Evolutionary conservation across 92 coral and sea anemone genomes (phyloP).

Genomic region (Plumapathes pennacea): DNA sequence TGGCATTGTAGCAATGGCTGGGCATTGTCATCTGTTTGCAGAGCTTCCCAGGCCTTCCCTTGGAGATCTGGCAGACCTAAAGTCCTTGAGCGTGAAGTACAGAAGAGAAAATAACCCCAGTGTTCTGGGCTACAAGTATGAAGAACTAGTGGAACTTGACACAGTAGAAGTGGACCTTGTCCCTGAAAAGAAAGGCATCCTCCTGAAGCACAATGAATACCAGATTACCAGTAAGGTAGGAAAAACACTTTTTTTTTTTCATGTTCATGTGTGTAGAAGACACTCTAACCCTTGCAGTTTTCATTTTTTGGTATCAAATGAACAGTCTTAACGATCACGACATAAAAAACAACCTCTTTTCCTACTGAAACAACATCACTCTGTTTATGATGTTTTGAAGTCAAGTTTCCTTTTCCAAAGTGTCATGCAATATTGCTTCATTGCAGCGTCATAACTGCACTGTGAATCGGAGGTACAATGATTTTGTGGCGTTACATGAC

Average conservation of each 20-base stretch:
- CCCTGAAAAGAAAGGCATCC: slow-evolving; percentile 95
- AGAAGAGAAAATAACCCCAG: slow-evolving; percentile 87
- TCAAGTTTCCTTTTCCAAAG: no score
- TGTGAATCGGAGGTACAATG: slow-evolving; percentile 91
- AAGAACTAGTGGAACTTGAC: slow-evolving; percentile 78
- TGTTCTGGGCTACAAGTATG: slow-evolving; percentile 81
- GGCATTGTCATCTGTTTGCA: no score
- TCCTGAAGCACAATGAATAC: slow-evolving; percentile 95
- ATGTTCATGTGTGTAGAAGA: no score
- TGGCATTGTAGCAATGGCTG: no score
- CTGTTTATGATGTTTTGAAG: no score
- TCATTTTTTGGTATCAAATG: no score
- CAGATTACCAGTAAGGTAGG: slow-evolving; percentile 87
- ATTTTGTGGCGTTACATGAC: slow-evolving; percentile 98
- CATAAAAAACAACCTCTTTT: no score
- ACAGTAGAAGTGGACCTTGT: slow-evolving; percentile 82
- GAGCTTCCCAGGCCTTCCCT: slow-evolving; percentile 94
- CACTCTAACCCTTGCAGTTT: background rate
- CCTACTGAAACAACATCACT: no score
- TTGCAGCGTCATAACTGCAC: slow-evolving; percentile 85
- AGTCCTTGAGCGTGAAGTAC: slow-evolving; percentile 64
- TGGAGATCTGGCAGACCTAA: slow-evolving; percentile 90
- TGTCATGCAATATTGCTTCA: background rate
- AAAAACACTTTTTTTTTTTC: no score
- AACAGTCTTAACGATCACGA: no score